phyloP scores from a whole-genome alignment of 2,797 vertebrate genomes.

The Galaxias olidus region DNA sequence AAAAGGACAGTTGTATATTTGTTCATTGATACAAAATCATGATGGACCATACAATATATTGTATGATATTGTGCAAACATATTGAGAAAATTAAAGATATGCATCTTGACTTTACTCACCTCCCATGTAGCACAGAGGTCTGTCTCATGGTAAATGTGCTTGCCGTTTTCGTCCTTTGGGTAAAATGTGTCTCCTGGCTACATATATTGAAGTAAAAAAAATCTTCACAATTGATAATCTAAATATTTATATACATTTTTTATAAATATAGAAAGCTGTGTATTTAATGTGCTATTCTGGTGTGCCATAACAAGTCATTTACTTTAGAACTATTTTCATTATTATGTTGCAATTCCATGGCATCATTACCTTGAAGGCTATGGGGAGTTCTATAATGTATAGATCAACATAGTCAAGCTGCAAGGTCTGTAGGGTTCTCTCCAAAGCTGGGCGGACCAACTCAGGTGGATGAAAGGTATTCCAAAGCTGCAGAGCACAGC shows the following conservation, averaged over 20 bases:
- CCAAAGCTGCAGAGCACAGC: conserved; percentile 80
- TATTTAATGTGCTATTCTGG: no score
- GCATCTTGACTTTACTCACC: no score
- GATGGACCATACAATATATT: no score
- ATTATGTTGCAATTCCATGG: conserved; percentile 57
- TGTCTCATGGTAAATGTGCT: conserved; percentile 82
- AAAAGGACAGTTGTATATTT: no score
- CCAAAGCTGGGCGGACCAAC: conserved; percentile 81
- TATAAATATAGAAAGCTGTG: no score
- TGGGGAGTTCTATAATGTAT: conserved; percentile 90
- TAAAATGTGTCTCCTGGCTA: conserved; percentile 86
- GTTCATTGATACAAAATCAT: no score
- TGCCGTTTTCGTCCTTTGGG: conserved; percentile 84
- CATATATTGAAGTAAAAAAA: no score
- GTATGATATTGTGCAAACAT: no score
- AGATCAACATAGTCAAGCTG: conserved; percentile 90
- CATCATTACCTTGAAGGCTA: conserved; percentile 84
- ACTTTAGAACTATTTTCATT: conserved; percentile 42
- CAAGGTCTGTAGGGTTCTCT: conserved; percentile 80
- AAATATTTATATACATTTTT: no score
- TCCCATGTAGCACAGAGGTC: conserved; percentile 93
- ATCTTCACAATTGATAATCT: no score
- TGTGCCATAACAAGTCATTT: no score
- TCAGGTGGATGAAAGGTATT: conserved; percentile 83
- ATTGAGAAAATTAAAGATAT: no score